Evolutionary conservation across 2,888 invertebrate genomes (phyloP), one percentile per base, ranked within the genome.

Genomic region (Callosobruchus maculatus): DNA sequence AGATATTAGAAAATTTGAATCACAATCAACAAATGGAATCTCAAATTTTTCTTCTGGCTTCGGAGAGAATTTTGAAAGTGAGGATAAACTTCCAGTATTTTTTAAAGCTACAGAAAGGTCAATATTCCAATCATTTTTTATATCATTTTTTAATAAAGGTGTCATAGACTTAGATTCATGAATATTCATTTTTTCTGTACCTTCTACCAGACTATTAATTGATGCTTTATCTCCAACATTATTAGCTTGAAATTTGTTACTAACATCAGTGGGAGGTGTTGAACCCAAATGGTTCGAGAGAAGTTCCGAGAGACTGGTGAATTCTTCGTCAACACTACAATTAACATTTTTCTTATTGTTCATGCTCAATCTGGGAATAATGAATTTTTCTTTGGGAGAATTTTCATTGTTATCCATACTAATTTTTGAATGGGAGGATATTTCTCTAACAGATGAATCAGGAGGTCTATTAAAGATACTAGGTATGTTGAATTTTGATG

Each of bases 21-120:
- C 86, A 78, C 86, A 85, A 76, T 86, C 85, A 49, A 87, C 81
- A 81, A 87, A 87, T 21, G 83, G 82, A 21, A 86, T 85, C 67
- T 85, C 82, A 81, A 86, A 86, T 73, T 81, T 77, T 78, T 85
- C 81, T 20, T 77, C 72, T 72, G 68, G 72, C 70, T 71, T 67
- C 71, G 18, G 18, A 1, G 49, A 49, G 18, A 7, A 79, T 75
- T 76, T 80, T 70, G 74, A 70, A 20, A 81, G 49, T 69, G 67
- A 73, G 21, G 83, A 81, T 18, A 76, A 71, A 75, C 82, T 83
- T 68, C 74, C 78, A 20, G 81, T 80, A 67, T 76, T 75, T 76
- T 83, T 84, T 73, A 88, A 77, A 68, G 89, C 89, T 49, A 82
- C 79, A 30, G 87, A 86, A 74, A 90, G 83, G 83, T 89, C 89